phyloP scores from a whole-genome alignment of 2,113 vertebrate genomes.

The Eclectus roratus region DNA sequence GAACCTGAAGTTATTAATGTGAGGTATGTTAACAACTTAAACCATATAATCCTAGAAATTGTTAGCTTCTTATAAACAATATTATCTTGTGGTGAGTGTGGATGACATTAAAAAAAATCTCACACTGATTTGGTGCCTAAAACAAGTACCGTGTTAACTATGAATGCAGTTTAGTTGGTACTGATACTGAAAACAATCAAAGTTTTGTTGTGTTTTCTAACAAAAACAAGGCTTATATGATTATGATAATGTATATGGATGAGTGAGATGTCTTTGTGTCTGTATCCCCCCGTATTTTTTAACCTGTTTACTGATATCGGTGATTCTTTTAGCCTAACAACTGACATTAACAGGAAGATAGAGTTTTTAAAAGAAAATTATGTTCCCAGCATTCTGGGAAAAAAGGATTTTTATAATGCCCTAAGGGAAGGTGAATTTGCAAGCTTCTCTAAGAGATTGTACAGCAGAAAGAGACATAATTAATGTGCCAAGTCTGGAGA shows the following conservation, averaged over 20 bases:
- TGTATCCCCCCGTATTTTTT: background rate
- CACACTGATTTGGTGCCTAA: background rate
- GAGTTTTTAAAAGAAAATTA: background rate
- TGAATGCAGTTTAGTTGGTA: background rate
- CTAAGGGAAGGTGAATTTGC: background rate
- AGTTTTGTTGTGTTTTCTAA: background rate
- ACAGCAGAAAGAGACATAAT: background rate
- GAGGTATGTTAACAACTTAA: background rate
- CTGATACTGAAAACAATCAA: background rate
- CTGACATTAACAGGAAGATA: background rate
- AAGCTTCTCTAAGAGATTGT: background rate
- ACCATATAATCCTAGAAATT: background rate
- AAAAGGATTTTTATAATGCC: background rate
- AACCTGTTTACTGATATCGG: background rate
- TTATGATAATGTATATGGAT: fast-evolving
- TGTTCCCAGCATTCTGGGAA: background rate
- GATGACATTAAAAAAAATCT: background rate
- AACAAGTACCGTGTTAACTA: background rate
- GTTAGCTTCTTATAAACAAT: background rate
- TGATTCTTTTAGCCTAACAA: background rate
- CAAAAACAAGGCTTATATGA: background rate
- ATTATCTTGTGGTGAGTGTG: background rate
- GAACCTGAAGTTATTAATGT: background rate
- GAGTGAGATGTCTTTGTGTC: background rate
- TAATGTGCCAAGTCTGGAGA: background rate